Base-by-base conservation (phyloP, 2,797 vertebrate genomes). In the Sebastes cheni region DNA sequence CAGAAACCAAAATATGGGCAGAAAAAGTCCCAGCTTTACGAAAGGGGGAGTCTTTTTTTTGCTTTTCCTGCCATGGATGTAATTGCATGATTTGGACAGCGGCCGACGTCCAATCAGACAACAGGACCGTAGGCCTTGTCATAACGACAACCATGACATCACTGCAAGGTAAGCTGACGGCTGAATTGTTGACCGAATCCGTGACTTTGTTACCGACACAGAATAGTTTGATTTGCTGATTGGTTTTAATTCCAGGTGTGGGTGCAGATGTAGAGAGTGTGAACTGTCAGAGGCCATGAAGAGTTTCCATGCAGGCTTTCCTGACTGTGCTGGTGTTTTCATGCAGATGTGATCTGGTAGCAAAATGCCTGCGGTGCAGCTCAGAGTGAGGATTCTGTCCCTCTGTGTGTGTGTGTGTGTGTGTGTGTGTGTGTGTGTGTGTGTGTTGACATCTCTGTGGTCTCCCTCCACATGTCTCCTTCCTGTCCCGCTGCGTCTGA, bases 51-150 rank as follows among this genome's bases (percentile, higher is more conserved):
- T 74, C n/a, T 75, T 67, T 59, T 65, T 46, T 50, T 72, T 85
- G 56, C 73, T 71, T 90, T 80, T 75, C 69, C 89, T 86, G 72
- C 76, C 60, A 16, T 80, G 92, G 93, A 93, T 83, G 81, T 86
- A 85, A 80, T 18, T 18, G 34, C 62, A 52, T 80, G 77, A 46
- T 82, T 71, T 67, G 88, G 90, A 90, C 82, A 50, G 78, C 27
- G 2, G 80, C 79, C 34, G 27, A 72, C 39, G 56, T 89, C 93
- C 92, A 93, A 95, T 93, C 92, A 92, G 91, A 91, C 78, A 88
- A 86, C 94, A 93, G 95, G 90, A 95, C 90, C 84, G 60, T 86
- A 95, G 81, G 84, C 89, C 88, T 50, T 91, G 90, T 91, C 93
- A 92, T 84, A 75, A 86, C 55, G 89, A 88, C 88, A 78, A 52